These are phyloP conservation scores for Lepus timidus DNA, from an alignment of 2,113 vertebrate genomes.

Conservation along the genomic window DNA sequence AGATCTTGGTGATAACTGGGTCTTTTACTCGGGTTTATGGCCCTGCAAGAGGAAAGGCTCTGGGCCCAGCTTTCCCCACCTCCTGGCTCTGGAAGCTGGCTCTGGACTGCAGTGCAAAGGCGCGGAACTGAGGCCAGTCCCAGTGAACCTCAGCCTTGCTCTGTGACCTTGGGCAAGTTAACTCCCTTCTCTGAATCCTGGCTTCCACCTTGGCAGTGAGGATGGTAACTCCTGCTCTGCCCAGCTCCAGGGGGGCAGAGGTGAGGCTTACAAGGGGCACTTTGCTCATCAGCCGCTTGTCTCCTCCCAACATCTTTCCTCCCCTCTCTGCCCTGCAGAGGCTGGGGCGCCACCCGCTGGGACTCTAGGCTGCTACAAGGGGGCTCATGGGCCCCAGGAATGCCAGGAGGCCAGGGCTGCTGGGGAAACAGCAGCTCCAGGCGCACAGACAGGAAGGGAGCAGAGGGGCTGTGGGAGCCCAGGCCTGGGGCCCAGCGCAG, in stretches of 20 bases:
- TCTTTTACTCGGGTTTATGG: conserved; percentile 72
- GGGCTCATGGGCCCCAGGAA: not conserved
- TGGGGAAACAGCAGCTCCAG: not conserved
- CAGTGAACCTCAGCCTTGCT: not conserved
- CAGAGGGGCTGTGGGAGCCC: not conserved
- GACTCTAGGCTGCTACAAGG: not conserved
- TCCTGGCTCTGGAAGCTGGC: not conserved
- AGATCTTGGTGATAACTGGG: conserved; percentile 81
- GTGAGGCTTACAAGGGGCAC: not conserved
- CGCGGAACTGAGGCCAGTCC: not conserved
- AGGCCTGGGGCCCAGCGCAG: not conserved
- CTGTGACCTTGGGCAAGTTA: not conserved
- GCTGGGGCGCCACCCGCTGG: conserved; percentile 63
- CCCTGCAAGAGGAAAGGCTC: conserved; percentile 43
- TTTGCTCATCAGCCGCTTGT: not conserved
- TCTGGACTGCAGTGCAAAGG: not conserved
- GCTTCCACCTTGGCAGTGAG: not conserved
- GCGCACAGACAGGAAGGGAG: not conserved
- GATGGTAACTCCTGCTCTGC: not conserved
- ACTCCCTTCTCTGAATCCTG: not conserved
- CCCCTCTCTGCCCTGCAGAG: not conserved
- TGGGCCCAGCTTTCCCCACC: conserved; percentile 3
- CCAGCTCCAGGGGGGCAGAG: not conserved
- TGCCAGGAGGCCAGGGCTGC: not conserved
- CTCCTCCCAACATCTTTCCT: too few species aligned